Percentiles rank a stretch among this genome's conserved stretches.
Evolutionary conservation across 2,113 vertebrate genomes (phyloP).

Genomic region (Rhipidura dahli): DNA sequence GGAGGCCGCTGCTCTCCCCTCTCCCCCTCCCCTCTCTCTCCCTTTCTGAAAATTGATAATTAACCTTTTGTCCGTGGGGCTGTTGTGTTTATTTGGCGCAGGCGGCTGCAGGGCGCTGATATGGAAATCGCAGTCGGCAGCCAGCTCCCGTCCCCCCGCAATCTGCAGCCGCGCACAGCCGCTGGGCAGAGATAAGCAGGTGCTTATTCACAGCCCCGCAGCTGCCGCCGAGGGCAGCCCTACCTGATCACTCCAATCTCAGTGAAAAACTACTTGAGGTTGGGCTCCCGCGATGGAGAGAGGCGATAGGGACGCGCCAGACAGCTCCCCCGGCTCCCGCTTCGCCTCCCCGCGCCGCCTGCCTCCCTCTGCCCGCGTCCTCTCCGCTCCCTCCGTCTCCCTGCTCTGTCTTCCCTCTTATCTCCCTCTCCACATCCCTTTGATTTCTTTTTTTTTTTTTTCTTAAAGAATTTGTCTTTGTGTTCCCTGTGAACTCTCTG

Average conservation of each 20-base stretch:
- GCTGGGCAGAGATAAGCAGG: constrained; percentile 83
- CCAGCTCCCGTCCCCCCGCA: constrained; percentile 71
- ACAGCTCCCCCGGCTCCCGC: constrained; percentile 6
- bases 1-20: not conserved
- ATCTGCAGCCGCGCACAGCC: constrained; percentile 73
- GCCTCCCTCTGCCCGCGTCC: constrained; percentile 12
- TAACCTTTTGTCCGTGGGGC: constrained; percentile 81
- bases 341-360: not conserved
- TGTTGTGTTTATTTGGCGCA: constrained; percentile 77
- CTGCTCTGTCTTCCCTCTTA: constrained; percentile 52
- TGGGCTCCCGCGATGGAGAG: constrained; percentile 68
- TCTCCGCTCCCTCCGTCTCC: not conserved
- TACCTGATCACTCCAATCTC: constrained; percentile 74
- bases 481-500: not conserved
- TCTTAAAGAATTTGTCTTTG: constrained; percentile 21
- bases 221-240: constrained; percentile 47
- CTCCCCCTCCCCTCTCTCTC: not conserved
- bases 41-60: constrained; percentile 82
- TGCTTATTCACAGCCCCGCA: constrained; percentile 60
- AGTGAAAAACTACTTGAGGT: constrained; percentile 82
- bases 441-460: not conserved
- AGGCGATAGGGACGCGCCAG: constrained; percentile 29
- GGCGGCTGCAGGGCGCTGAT: constrained; percentile 84
- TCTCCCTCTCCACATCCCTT: constrained; percentile 63
- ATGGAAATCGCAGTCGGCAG: constrained; percentile 83